Percentiles rank a stretch among this genome's conserved stretches.
Conservation (phyloP, 2,888 invertebrate species). For the Argyresthia albistria region DNA sequence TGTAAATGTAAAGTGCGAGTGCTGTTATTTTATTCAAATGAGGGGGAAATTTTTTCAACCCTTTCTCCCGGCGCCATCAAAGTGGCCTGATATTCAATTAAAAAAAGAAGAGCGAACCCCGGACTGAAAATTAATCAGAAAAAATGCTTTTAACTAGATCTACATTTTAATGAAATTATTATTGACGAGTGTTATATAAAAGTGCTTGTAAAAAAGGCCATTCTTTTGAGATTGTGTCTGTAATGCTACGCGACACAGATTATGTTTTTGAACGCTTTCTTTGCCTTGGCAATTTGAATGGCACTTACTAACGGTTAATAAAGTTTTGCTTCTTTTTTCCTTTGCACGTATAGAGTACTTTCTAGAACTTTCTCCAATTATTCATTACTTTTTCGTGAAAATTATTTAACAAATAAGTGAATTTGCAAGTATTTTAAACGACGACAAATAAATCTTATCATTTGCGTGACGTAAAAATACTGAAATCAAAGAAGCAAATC, state of each 20-base stretch:
- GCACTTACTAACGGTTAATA: no score
- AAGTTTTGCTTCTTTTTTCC: no score
- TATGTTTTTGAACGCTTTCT: background rate
- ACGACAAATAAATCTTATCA: no score
- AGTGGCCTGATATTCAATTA: constrained; percentile 73
- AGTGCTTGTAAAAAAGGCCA: constrained; percentile 25
- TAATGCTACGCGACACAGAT: constrained; percentile 16
- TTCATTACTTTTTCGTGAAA: background rate
- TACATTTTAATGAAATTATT: constrained; percentile 74
- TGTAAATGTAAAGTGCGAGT: constrained; percentile 72
- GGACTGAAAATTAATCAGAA: constrained; percentile 73
- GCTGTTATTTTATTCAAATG: constrained; percentile 74
- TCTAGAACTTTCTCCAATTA: no score
- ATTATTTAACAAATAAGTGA: no score
- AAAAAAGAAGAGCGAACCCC: constrained; percentile 65
- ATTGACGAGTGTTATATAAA: constrained; percentile 69
- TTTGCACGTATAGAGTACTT: no score
- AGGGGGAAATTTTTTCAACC: constrained; percentile 69
- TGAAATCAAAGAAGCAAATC: no score
- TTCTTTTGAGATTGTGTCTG: constrained; percentile 50
- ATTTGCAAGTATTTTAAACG: no score
- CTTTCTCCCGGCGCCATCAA: constrained; percentile 65
- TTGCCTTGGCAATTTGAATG: no score
- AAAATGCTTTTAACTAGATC: constrained; percentile 74
- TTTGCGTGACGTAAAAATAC: background rate